Base-by-base conservation (phyloP, 2,888 invertebrate genomes). In the Hirudinaria manillensis region DNA sequence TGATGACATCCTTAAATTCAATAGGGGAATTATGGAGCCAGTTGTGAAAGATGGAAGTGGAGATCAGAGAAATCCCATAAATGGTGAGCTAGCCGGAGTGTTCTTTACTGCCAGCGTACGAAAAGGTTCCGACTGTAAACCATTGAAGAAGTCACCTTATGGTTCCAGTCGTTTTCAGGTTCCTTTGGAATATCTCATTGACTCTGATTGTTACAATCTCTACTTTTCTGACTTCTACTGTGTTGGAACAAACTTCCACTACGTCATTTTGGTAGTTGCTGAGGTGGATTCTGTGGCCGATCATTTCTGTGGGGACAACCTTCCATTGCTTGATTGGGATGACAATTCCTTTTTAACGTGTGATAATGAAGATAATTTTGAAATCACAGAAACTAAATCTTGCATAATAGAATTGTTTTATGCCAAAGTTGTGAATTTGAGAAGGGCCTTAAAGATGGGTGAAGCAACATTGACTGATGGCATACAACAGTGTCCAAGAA, bases 191-290 rank as follows among this genome's bases (percentile, higher is more conserved):
- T n/a, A 32, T 24, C 16, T 68, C 34, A 36, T 34, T 34, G 36
- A 68, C 34, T 34, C 32, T n/a, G 32, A 68, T 32, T n/a, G 32
- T n/a, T n/a, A 34, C 13, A 29, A 34, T 34, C 36, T 68, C n/a
- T 68, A 68, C 16, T 68, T 68, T 36, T 10, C 68, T 68, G 68
- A 68, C 68, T 68, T 68, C 36, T 61, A 61, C n/a, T 61, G 61
- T 29, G 29, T 19, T 24, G 29, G 29, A 61, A 29, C 24, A 21
- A 16, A 61, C 10, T 4, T 3, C 21, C 61, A 61, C n/a, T 61
- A 61, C 10, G 61, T 61, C 24, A 19, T 29, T 29, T 10, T 61
- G 61, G 61, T 61, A 10, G 24, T 61, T 24, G 61, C 61, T 1
- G 29, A 29, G 29, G 29, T 24, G 6, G 61, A 61, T 29, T 27